phyloP scores from a whole-genome alignment of 2,113 vertebrate genomes.

The Brachyhypopomus occidentalis region DNA sequence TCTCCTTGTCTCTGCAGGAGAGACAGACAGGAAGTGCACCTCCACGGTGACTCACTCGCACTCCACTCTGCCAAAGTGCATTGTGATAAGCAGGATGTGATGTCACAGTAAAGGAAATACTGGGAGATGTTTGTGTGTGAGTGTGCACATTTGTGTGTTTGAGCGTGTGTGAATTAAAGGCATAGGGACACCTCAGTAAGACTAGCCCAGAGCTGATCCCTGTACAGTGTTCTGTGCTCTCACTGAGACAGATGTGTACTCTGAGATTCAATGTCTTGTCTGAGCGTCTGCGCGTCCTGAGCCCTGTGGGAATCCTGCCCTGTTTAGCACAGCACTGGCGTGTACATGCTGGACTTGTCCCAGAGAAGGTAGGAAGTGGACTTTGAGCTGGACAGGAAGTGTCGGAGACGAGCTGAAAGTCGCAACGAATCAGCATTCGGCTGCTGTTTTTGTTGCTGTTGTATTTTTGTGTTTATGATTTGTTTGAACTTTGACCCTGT shows the following conservation, averaged over 20 bases:
- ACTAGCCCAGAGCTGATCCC: neutral
- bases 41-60: slow-evolving; percentile 38
- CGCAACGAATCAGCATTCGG: neutral
- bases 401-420: neutral
- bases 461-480: neutral
- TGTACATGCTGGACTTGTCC: slow-evolving; percentile 61
- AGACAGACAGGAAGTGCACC: slow-evolving; percentile 48
- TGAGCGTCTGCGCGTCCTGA: slow-evolving; percentile 38
- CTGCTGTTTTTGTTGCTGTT: neutral
- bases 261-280: slow-evolving; percentile 29
- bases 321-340: slow-evolving; percentile 40
- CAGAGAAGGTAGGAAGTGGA: slow-evolving; percentile 58
- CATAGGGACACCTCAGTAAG: slow-evolving; percentile 5
- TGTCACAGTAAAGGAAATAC: slow-evolving; percentile 47
- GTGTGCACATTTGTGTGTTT: slow-evolving; percentile 20
- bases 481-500: neutral
- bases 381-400: neutral
- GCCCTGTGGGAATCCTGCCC: slow-evolving; percentile 19
- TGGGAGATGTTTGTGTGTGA: slow-evolving; percentile 36
- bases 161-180: slow-evolving; percentile 23
- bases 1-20: slow-evolving; percentile 26
- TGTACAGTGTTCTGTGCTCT: slow-evolving; percentile 10
- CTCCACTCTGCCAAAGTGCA: slow-evolving; percentile 43
- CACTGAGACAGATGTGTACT: slow-evolving; percentile 31
- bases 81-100: slow-evolving; percentile 63